Evolutionary conservation across 2,113 vertebrate species (phyloP), one percentile per base, ranked within the genome.

Genomic region (Pogona vitticeps): DNA sequence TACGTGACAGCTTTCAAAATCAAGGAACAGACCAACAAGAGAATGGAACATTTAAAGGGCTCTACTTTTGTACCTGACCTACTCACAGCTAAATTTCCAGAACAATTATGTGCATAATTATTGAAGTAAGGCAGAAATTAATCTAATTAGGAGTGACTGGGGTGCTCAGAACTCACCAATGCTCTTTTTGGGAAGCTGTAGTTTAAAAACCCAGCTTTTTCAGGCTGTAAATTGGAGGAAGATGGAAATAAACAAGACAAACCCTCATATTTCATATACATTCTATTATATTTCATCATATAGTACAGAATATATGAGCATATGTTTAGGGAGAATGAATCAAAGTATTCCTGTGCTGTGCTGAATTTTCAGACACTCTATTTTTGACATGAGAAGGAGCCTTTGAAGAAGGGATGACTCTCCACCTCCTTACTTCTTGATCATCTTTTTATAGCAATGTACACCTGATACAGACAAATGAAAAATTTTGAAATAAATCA

Each of bases 231-330:
- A 3, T 0, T 10, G 0, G 0, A 52, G 0, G 12, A 7, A 1
- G 58, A 59, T 3, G 6, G 20, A 10, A 31, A 68, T 10, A 0
- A 1, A 0, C 2, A 0, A 2, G 0, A 36, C 52, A 78, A 0
- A 0, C 1, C n/a, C n/a, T 2, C 0, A 0, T 1, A 31, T 9
- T 13, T 31, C 3, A 6, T 46, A 1, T 0, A 5, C 67, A 63
- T 0, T 26, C 6, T 14, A 76, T 6, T 36, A 17, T 36, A 0
- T 2, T 28, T 2, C 0, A 9, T 52, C 46, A 52, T 52, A 52
- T 52, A 52, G 5, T 52, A 52, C 46, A 52, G 46, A 52, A 52
- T 52, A 52, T 52, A 38, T 63, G 38, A 61, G 28, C 20, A 3
- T 58, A 38, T 82, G 40, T 52, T 36, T 72, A 83, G 52, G 10